Evolutionary conservation across 1,140 invertebrate genomes (phyloP), one percentile per base, ranked within the genome.

Genomic region (Magallana gigas): DNA sequence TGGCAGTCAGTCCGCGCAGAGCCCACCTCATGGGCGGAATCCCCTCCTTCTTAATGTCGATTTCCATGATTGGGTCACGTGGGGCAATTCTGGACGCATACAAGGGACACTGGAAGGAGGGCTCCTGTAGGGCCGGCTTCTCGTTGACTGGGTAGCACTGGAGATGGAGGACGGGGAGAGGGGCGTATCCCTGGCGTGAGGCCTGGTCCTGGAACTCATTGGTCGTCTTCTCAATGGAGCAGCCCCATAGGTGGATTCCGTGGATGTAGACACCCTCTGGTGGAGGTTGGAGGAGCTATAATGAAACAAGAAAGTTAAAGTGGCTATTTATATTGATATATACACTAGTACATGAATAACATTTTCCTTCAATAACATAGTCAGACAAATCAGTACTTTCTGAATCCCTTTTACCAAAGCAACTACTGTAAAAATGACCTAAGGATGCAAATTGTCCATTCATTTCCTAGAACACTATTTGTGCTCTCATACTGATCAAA

Each of bases 201-300:
- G 94, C 92, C 8, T 91, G 84, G 88, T 95, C 94, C 71, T 94
- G 91, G 48, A 95, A 90, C 71, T 95, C 94, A 59, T 93, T 92
- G 14, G 92, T 94, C 58, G 94, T 94, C 88, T 94, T 95, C 81
- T 95, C 94, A 93, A 94, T 94, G n/a, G 92, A 90, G 91, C 94
- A 94, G 8, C 94, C 94, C 95, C 95, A 95, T 9, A 95, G 89
- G 84, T 94, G 93, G 60, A 95, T 93, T 23, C 94, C 95, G 88
- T 92, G 94, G 8, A 95, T 90, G 92, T 94, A 95, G 90, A 95
- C 94, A 3, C 95, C 95, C 87, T 95, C 94, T 71, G 93, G 92
- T n/a, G 94, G 94, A 85, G 95, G 94, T 60, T 95, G 94, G 58
- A 94, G 90, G 12, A 95, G 87, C 94, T 95, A 87, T 12, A 23